Evolutionary conservation across 2,888 invertebrate species (phyloP), one percentile per base, ranked within the genome.

Genomic region (Acheta domesticus): DNA sequence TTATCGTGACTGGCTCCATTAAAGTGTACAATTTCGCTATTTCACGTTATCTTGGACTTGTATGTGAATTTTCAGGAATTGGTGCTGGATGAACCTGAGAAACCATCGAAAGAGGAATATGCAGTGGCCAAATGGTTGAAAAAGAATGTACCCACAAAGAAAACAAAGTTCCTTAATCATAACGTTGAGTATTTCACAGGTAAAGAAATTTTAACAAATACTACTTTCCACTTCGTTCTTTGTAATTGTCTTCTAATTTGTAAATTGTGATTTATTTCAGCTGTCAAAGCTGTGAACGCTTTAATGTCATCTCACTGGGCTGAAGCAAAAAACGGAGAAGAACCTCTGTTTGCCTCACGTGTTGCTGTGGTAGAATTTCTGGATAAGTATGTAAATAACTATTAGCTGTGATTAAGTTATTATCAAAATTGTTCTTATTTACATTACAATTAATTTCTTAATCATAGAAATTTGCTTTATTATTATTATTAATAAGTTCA

Each of bases 121-220:
- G 91, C 93, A 0, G 92, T 99, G 76, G 99, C 98, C 0, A 96
- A 96, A 87, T 98, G 96, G 94, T 89, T 99, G 84, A 93, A 96
- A 79, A 95, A 95, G 83, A 97, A 97, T 88, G 93, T 98, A 48
- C 96, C 96, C 62, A 94, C 94, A 4, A 98, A 98, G 88, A 96
- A 96, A 86, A 98, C 98, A 0, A 98, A 97, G 87, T 96, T 99
- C 86, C 90, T 98, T 78, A 96, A 96, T 85, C 98, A 99, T 87
- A 94, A 96, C 87, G 98, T 99, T 16, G 96, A 97, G 86, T 99
- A 98, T 88, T 99, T 99, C 85, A 96, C 96, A 83, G 96, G 97
- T 92, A 89, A 85, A 8, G 36, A 36, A 36, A 36, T 36, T 36
- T 36, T 36, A 36, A 36, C 0, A 84, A 84, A 73, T 78, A 49